Conservation (phyloP, 2,888 invertebrate genomes). For the Horisme vitalbata region DNA sequence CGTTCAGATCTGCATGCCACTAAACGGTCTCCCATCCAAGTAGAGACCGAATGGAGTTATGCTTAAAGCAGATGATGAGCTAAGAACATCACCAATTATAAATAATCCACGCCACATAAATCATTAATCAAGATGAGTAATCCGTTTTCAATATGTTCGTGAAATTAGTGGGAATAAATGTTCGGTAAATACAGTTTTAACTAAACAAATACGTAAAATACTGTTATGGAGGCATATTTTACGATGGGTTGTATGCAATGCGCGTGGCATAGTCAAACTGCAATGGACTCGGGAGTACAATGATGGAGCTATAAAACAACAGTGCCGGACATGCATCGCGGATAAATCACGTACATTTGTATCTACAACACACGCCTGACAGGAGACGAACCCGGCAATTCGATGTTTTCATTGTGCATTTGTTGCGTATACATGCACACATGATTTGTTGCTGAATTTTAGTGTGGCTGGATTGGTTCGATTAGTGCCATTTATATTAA, state of each 20-base stretch:
- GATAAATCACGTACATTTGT: conserved; percentile 65
- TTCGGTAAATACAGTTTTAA: no score
- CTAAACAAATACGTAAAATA: no score
- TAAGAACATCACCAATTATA: no score
- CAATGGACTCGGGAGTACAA: conserved; percentile 49
- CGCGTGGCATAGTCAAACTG: conserved; percentile 17
- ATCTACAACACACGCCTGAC: conserved; percentile 52
- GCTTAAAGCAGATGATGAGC: no score
- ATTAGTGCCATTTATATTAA: conserved; percentile 1
- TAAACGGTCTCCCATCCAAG: no score
- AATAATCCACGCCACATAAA: no score
- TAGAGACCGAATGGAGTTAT: no score
- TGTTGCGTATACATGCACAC: conserved; percentile 20
- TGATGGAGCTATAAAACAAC: conserved; percentile 64
- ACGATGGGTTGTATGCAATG: conserved; percentile 17
- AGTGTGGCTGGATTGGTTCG: conserved; percentile 6
- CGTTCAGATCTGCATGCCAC: no score
- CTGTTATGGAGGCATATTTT: conserved; percentile 1
- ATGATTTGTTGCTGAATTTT: conserved; percentile 24
- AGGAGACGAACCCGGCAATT: conserved; percentile 47
- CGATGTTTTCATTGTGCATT: conserved; percentile 51
- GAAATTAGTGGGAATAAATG: no score
- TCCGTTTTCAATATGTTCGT: no score
- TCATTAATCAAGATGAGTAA: no score
- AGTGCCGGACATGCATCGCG: conserved; percentile 53